Base-by-base conservation (phyloP, 2,888 invertebrate species). In the Anthophora plumipes region DNA sequence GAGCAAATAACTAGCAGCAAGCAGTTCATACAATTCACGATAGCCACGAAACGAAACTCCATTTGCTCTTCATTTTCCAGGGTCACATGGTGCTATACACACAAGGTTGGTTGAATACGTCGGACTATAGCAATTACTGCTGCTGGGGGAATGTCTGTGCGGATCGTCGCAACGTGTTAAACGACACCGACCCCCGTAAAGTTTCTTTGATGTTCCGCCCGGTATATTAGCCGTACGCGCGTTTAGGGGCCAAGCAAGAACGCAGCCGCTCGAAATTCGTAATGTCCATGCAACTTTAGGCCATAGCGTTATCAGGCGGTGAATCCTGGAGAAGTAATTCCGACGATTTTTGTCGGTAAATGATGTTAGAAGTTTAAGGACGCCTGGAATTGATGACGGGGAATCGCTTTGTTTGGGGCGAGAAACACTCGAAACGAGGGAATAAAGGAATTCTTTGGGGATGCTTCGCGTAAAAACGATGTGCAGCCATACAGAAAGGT, bases 181-280 rank as follows among this genome's bases (percentile, higher is more conserved):
- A 86, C 85, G 86, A 86, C 84, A 77, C 82, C 82, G 78, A 79
- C 41, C 70, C 66, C 82, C 54, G 60, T 76, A 84, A 86, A 86
- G 82, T 86, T 86, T 85, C 86, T 86, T 86, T 86, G 87, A 86
- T 81, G 87, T 84, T 68, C 39, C 69, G 67, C 55, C 48, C 67
- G 46, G 31, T 57, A 71, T 66, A 74, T 66, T 68, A 66, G 77
- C 66, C 63, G 31, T 68, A n/a, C 46, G 61, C 54, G 55, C 66
- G 48, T 77, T 61, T 70, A 48, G 50, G 52, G 25, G 46, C 11
- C 11, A n/a, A 60, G 43, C 73, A 80, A 80, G 85, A 83, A 79
- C 79, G 71, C 57, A 57, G 54, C 46, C 74, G 63, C 66, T 73
- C 63, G 85, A 85, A 85, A 80, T 84, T 85, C 75, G 75, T 41